Evolutionary conservation across 1,140 invertebrate genomes (phyloP).

Genomic region (Homarus americanus): DNA sequence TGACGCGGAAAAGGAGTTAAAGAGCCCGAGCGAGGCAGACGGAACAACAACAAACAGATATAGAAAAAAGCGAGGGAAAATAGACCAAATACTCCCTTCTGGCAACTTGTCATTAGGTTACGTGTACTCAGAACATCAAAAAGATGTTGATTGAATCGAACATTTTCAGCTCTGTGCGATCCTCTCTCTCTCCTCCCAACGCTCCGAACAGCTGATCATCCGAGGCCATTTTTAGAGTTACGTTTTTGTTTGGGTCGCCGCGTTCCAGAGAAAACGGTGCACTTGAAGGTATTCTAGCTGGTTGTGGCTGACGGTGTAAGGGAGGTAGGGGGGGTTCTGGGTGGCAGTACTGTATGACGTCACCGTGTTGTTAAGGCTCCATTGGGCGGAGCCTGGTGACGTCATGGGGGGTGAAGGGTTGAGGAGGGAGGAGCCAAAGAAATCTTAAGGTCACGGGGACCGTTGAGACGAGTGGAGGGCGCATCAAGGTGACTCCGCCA

Average conservation of each 20-base stretch:
- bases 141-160: background rate
- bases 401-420: background rate
- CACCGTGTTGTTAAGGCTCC: background rate
- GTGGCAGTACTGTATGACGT: background rate
- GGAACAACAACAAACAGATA: background rate
- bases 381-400: background rate
- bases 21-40: background rate
- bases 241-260: slow-evolving; percentile 1
- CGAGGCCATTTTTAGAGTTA: slow-evolving; percentile 5
- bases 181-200: too few species aligned
- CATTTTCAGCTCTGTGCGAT: background rate
- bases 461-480: background rate
- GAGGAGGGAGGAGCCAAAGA: background rate
- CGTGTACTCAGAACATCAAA: background rate
- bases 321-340: background rate
- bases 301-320: background rate
- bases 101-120: background rate
- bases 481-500: background rate
- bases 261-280: slow-evolving; percentile 1
- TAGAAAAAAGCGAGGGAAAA: background rate
- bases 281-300: slow-evolving; percentile 4
- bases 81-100: background rate
- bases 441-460: background rate
- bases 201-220: background rate
- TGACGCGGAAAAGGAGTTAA: too few species aligned